Evolutionary conservation across 2,888 invertebrate genomes (phyloP).

Genomic region (Creontiades dilutus): DNA sequence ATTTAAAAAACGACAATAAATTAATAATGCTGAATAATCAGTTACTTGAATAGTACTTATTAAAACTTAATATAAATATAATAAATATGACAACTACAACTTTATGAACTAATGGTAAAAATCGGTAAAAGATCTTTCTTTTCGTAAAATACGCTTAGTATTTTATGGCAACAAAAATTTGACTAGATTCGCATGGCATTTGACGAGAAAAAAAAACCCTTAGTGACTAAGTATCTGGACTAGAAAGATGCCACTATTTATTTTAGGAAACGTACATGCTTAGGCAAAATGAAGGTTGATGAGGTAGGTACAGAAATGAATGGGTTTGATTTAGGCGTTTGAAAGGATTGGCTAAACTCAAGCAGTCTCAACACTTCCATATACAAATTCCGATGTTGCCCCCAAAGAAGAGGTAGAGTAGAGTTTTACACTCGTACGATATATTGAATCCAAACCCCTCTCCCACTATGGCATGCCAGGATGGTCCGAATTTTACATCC

Average conservation of each 20-base stretch:
- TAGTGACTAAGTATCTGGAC: not conserved
- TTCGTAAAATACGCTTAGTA: not conserved
- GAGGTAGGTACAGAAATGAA: not conserved
- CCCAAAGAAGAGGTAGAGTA: slow-evolving; percentile 93
- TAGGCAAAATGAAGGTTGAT: not conserved
- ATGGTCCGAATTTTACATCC: slow-evolving; percentile 97
- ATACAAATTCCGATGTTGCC: slow-evolving; percentile 93
- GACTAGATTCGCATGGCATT: slow-evolving; percentile 18
- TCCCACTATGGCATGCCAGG: slow-evolving; percentile 97
- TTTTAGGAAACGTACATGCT: not conserved
- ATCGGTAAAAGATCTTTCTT: not conserved
- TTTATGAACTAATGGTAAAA: slow-evolving; percentile 32
- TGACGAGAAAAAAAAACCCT: slow-evolving; percentile 10
- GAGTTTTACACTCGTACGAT: slow-evolving; percentile 92
- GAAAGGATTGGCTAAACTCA: not conserved
- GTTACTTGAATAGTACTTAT: not conserved
- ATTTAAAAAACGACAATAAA: slow-evolving; percentile 15
- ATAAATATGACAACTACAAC: not conserved
- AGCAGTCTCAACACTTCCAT: slow-evolving; percentile 88
- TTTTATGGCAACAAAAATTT: not conserved
- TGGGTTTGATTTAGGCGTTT: slow-evolving; percentile 25
- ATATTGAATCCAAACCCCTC: slow-evolving; percentile 97
- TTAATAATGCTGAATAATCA: slow-evolving; percentile 16
- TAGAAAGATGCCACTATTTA: not conserved
- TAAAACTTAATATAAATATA: slow-evolving; percentile 41